Evolutionary conservation across 2,797 vertebrate genomes (phyloP).

Genomic region (Thripadectes ignobilis): DNA sequence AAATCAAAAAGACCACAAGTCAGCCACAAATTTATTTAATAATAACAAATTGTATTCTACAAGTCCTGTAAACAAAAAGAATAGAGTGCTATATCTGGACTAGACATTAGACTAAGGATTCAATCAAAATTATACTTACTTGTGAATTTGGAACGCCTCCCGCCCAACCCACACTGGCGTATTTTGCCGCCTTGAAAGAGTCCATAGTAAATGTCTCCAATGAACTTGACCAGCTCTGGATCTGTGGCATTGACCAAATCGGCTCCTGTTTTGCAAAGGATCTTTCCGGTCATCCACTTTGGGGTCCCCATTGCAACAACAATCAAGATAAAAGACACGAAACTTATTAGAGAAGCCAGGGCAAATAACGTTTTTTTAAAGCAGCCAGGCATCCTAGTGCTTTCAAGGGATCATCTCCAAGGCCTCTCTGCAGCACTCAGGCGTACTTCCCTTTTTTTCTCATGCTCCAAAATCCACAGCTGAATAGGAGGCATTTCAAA

Average conservation of each 20-base stretch:
- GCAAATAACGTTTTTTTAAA: conserved; percentile 89
- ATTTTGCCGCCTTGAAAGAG: conserved; percentile 91
- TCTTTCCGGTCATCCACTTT: conserved; percentile 89
- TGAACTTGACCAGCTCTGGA: conserved; percentile 90
- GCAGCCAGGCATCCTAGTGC: conserved; percentile 86
- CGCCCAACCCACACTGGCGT: conserved; percentile 90
- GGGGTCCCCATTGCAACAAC: conserved; percentile 85
- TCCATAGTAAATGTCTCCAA: conserved; percentile 91
- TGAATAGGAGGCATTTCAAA: background rate
- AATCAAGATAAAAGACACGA: conserved; percentile 85
- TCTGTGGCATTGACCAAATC: conserved; percentile 93
- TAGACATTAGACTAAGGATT: background rate
- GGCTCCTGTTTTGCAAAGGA: conserved; percentile 92
- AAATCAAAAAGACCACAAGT: background rate
- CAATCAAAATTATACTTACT: conserved; percentile 80
- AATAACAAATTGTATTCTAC: background rate
- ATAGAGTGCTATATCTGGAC: background rate
- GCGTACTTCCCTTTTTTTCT: background rate
- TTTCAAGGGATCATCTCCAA: conserved; percentile 65
- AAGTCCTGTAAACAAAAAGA: background rate
- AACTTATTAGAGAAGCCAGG: conserved; percentile 83
- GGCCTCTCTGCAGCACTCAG: conserved; percentile 13
- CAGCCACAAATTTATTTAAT: background rate
- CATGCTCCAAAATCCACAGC: background rate
- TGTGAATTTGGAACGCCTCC: conserved; percentile 86